These are phyloP conservation scores for Agonum fuliginosum DNA, from an alignment of 2,888 invertebrate genomes.

Conservation along the genomic window DNA sequence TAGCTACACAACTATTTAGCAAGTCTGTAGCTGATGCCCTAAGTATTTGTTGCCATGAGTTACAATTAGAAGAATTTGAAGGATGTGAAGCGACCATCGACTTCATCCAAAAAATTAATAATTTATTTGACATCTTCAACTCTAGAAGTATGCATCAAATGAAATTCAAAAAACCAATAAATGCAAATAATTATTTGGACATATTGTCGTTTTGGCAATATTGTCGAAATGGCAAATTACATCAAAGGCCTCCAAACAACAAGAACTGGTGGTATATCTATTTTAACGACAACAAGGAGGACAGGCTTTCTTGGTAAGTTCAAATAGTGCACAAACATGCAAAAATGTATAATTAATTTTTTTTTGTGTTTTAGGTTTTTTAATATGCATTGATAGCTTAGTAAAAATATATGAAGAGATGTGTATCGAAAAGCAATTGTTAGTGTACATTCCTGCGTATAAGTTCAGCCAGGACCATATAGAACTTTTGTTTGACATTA, in stretches of 20 bases:
- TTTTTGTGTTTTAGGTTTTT: too few species aligned
- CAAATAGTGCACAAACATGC: too few species aligned
- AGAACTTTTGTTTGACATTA: too few species aligned
- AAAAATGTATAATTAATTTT: too few species aligned
- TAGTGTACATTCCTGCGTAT: neutral
- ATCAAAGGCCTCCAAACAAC: too few species aligned
- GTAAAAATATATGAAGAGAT: neutral
- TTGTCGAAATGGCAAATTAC: too few species aligned
- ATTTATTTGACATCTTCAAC: slow-evolving; percentile 64
- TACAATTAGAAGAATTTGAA: slow-evolving; percentile 62
- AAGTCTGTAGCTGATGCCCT: slow-evolving; percentile 64
- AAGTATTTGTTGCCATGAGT: slow-evolving; percentile 60
- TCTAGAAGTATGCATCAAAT: slow-evolving; percentile 59
- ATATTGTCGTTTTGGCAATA: neutral
- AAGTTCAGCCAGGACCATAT: too few species aligned
- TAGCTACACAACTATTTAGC: slow-evolving; percentile 62
- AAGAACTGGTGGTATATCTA: too few species aligned
- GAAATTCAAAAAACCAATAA: slow-evolving; percentile 61
- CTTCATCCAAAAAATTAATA: slow-evolving; percentile 63
- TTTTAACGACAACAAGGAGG: too few species aligned
- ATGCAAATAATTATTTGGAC: slow-evolving; percentile 26
- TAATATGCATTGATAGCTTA: neutral
- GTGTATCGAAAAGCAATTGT: neutral
- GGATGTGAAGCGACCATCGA: slow-evolving; percentile 61
- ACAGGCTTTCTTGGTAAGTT: too few species aligned